A percentile compares a stretch with the other conserved stretches of the same genome.
phyloP scores from a whole-genome alignment of 2,888 invertebrate species.

The Agonopterix heracliana region DNA sequence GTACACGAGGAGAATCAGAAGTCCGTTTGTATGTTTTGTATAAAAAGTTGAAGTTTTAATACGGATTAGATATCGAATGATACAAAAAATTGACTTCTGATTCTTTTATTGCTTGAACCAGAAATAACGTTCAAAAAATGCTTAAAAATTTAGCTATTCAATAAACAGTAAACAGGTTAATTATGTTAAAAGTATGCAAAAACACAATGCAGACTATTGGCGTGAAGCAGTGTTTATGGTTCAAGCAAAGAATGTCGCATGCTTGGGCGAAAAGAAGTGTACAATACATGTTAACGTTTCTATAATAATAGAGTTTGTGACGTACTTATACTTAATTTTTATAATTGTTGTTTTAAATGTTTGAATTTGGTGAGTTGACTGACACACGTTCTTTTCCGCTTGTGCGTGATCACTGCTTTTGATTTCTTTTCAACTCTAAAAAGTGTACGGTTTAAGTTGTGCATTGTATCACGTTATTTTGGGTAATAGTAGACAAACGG shows the following conservation, averaged over 20 bases:
- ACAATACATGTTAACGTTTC: conserved; percentile 17
- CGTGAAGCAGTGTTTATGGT: conserved; percentile 30
- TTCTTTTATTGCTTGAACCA: conserved; percentile 53
- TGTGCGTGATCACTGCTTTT: conserved; percentile 73
- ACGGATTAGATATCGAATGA: too few species aligned
- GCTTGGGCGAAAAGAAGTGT: conserved; percentile 73
- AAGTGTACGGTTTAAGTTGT: too few species aligned
- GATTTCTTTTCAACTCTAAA: conserved; percentile 28
- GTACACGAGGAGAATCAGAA: conserved; percentile 30
- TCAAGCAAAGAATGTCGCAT: conserved; percentile 58
- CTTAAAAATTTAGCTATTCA: conserved; percentile 8
- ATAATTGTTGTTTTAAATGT: conserved; percentile 57
- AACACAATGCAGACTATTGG: too few species aligned
- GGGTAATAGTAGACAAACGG: conserved; percentile 2
- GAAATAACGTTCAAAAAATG: conserved; percentile 8
- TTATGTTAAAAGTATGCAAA: neutral
- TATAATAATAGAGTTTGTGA: conserved; percentile 48
- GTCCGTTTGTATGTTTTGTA: conserved; percentile 19
- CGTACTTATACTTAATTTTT: conserved; percentile 43
- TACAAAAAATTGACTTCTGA: conserved; percentile 25
- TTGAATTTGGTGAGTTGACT: conserved; percentile 46
- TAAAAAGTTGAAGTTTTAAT: too few species aligned
- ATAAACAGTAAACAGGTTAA: neutral
- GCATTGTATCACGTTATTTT: too few species aligned
- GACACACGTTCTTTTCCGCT: conserved; percentile 73